These are phyloP conservation scores for Embiotoca jacksoni DNA, from an alignment of 2,113 vertebrate genomes.

Conservation along the genomic window DNA sequence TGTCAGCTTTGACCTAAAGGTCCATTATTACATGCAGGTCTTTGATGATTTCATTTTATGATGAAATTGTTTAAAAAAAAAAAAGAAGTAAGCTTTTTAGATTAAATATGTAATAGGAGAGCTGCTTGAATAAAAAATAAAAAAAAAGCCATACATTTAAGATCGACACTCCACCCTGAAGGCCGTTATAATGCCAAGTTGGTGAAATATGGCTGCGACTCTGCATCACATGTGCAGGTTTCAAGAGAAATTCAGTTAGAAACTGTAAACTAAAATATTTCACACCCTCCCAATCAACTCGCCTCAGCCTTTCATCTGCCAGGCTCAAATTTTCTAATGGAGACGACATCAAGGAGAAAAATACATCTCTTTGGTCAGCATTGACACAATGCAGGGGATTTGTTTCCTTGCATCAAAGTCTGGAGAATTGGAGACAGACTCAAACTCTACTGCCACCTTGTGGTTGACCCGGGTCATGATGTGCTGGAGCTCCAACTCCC, in stretches of 20 bases:
- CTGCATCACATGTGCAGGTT: neutral
- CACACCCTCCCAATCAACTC: too few species aligned
- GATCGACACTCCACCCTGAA: neutral
- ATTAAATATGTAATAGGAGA: neutral
- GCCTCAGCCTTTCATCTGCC: neutral
- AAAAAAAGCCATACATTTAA: neutral
- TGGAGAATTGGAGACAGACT: slow-evolving; percentile 85
- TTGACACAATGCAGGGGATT: slow-evolving; percentile 95
- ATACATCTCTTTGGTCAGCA: slow-evolving; percentile 97
- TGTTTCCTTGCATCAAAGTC: slow-evolving; percentile 94
- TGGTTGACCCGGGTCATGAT: slow-evolving; percentile 95
- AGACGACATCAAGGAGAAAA: slow-evolving; percentile 77
- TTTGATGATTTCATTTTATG: neutral
- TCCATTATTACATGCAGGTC: neutral
- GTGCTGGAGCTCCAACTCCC: slow-evolving; percentile 90
- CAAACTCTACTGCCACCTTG: slow-evolving; percentile 92
- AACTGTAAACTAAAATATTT: slow-evolving; percentile 21
- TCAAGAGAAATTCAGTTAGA: slow-evolving; percentile 8
- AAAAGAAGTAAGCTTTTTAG: neutral
- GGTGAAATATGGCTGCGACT: slow-evolving; percentile 2
- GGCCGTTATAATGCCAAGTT: slow-evolving; percentile 22
- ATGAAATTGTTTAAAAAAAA: neutral
- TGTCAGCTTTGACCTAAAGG: neutral
- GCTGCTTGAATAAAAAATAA: neutral
- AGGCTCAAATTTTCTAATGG: neutral